Percentiles rank a stretch among this genome's conserved stretches.
Conservation (phyloP, 2,113 vertebrate species). For the Osmerus eperlanus region DNA sequence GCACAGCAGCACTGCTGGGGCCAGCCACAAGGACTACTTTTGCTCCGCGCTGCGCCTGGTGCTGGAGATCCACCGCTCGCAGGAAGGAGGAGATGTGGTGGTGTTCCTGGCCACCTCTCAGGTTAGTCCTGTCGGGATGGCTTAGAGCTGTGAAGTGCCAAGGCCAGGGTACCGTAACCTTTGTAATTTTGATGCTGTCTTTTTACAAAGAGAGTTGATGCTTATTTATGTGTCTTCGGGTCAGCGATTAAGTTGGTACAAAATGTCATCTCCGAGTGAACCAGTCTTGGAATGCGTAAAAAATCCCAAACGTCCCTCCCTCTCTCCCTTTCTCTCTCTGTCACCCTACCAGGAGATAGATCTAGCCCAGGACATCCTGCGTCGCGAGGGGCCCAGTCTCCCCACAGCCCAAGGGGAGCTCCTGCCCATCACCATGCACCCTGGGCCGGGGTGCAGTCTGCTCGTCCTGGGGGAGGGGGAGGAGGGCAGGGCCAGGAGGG, state of each 20-base stretch:
- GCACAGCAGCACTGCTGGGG: constrained; percentile 60
- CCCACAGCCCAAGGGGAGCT: constrained; percentile 74
- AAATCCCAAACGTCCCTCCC: neutral
- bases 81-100: constrained; percentile 76
- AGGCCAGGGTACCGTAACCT: no score
- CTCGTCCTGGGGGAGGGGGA: constrained; percentile 47
- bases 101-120: constrained; percentile 81
- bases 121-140: constrained; percentile 56
- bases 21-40: constrained; percentile 62
- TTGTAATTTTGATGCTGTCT: neutral
- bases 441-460: constrained; percentile 60
- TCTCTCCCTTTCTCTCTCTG: constrained; percentile 4
- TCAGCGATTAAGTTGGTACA: neutral
- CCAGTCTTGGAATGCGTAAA: neutral
- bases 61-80: constrained; percentile 79
- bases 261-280: constrained; percentile 6
- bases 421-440: constrained; percentile 74
- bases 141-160: no score
- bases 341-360: constrained; percentile 76
- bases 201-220: neutral
- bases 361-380: constrained; percentile 74
- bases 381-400: constrained; percentile 66
- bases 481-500: constrained; percentile 63
- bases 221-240: neutral
- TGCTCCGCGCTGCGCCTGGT: constrained; percentile 74